Conservation (phyloP, 2,797 vertebrate species). For the Thaleichthys pacificus region DNA sequence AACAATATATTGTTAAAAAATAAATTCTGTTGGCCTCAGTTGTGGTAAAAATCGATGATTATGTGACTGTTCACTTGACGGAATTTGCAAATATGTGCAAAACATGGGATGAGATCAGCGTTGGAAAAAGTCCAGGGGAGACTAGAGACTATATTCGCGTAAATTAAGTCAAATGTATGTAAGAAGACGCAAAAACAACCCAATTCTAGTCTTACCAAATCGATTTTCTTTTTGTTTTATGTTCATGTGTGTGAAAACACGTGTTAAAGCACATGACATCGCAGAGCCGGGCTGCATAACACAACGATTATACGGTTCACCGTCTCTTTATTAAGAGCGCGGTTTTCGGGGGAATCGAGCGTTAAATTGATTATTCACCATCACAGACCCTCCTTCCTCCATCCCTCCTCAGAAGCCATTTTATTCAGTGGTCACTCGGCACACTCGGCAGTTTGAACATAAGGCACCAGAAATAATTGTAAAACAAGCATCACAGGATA, state of each 20-base stretch:
- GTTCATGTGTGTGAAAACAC: neutral
- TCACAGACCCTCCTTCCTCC: constrained; percentile 5
- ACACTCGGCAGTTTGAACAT: neutral
- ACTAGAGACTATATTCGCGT: too few relatives aligned
- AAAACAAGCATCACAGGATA: neutral
- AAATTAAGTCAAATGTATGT: too few relatives aligned
- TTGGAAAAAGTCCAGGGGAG: too few relatives aligned
- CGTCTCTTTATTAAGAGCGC: neutral
- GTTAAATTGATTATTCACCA: constrained; percentile 9
- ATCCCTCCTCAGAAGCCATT: neutral
- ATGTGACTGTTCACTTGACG: neutral
- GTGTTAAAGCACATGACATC: neutral
- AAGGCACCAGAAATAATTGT: neutral
- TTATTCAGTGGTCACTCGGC: neutral
- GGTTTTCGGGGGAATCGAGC: neutral
- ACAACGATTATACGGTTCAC: too few relatives aligned
- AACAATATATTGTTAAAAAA: too few relatives aligned
- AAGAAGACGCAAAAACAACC: too few relatives aligned
- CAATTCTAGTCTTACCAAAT: too few relatives aligned
- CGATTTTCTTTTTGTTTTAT: too few relatives aligned
- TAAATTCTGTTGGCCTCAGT: too few relatives aligned
- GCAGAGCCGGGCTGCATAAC: neutral
- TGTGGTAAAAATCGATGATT: neutral
- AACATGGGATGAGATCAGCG: neutral
- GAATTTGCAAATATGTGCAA: neutral